Evolutionary conservation across 2,797 vertebrate genomes (phyloP), one percentile per base, ranked within the genome.

Genomic region (Lindbergichthys nudifrons): DNA sequence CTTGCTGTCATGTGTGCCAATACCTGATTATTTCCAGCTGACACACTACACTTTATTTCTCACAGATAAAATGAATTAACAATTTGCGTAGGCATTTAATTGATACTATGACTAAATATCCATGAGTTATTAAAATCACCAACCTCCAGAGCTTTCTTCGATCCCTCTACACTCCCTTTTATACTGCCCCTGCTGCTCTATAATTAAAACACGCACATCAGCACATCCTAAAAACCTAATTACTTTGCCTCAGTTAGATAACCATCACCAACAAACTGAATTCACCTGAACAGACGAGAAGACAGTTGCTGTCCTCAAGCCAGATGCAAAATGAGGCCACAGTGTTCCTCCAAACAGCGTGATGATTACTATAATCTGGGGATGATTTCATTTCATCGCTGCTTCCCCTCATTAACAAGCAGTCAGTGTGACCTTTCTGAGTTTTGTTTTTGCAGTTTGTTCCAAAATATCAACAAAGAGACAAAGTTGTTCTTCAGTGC

Each of bases 301-400:
- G 57, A 66, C 54, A 42, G 51, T 69, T 78, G 50, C 46, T 69
- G 18, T 84, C 70, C 67, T 73, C 36, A 70, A 73, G 62, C 42
- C 46, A 46, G 39, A 75, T 58, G 14, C 18, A 5, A 80, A 79
- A 52, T 41, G 9, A 82, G 77, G 68, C 36, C 73, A 65, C 65
- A 47, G 18, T 64, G 80, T 82, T 79, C 48, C 48, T 75, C 65
- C 48, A 77, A 65, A 84, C 30, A 45, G 18, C 13, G 1, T 36
- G 51, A 72, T 85, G 39, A 78, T 81, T 67, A 73, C 9, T 54
- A 70, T 57, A 68, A 81, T 71, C 47, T 67, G 21, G 32, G 48
- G 39, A 79, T 73, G 32, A 66, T 81, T 87, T 80, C 11, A 84
- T 76, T 77, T 60, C 51, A 79, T 67, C 48, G 19, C 53, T 48